A percentile compares a stretch with the other conserved stretches of the same genome.
These are phyloP conservation scores for Murina feae DNA, from an alignment of 2,113 vertebrate species.

Conservation along the genomic window DNA sequence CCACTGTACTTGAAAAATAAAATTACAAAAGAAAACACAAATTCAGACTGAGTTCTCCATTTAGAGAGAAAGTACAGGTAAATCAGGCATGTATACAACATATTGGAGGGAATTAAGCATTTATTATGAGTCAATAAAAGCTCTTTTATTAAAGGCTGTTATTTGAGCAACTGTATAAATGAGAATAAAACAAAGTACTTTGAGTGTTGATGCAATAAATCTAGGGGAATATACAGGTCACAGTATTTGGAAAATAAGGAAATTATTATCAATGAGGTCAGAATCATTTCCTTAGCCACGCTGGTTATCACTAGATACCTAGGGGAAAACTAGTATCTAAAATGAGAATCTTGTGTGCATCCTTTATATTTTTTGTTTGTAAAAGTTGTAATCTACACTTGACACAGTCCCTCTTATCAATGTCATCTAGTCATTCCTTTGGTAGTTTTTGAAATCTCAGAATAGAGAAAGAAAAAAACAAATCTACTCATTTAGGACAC, in stretches of 20 bases:
- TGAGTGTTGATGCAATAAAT: neutral
- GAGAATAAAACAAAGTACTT: neutral
- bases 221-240: neutral
- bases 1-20: neutral
- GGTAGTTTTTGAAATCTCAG: neutral
- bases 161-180: neutral
- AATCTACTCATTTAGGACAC: neutral
- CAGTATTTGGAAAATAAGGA: neutral
- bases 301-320: neutral
- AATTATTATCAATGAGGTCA: neutral
- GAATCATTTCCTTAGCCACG: neutral
- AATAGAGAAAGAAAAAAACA: neutral
- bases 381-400: neutral
- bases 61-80: neutral
- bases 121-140: neutral
- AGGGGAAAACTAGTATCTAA: neutral
- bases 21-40: neutral
- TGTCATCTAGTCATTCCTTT: neutral
- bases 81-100: neutral
- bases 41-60: neutral
- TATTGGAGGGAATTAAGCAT: neutral
- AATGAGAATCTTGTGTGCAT: neutral
- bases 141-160: conserved; percentile 6
- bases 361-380: neutral
- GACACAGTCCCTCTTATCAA: neutral